phyloP scores from a whole-genome alignment of 2,113 vertebrate species.

The Euleptes europaea region DNA sequence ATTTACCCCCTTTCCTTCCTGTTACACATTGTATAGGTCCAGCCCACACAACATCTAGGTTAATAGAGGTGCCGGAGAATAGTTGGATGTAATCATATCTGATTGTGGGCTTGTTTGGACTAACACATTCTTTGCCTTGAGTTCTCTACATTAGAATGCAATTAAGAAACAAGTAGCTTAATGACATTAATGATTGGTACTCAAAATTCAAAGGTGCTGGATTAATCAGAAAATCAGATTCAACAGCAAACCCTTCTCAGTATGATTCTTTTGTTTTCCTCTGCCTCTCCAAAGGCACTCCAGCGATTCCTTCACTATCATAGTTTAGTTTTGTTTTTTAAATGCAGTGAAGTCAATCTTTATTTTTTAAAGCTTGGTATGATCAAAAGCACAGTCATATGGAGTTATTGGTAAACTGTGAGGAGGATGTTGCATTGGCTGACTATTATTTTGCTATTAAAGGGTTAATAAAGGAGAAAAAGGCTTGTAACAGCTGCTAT shows the following conservation, averaged over 20 bases:
- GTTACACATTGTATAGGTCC: conserved; percentile 15
- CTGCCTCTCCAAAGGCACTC: neutral
- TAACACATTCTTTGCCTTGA: conserved; percentile 34
- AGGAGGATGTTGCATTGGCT: neutral
- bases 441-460: conserved; percentile 3
- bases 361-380: conserved; percentile 14
- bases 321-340: conserved; percentile 11
- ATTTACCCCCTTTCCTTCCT: conserved; percentile 8
- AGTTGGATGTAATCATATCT: conserved; percentile 48
- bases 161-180: conserved; percentile 69
- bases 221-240: conserved; percentile 63
- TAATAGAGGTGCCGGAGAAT: conserved; percentile 60
- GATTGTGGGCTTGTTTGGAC: conserved; percentile 48
- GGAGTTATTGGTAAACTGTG: neutral
- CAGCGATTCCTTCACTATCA: neutral
- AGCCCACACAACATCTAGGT: conserved; percentile 45
- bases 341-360: neutral
- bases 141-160: conserved; percentile 53
- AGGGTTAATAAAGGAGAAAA: neutral
- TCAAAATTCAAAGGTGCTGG: conserved; percentile 46
- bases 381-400: conserved; percentile 7
- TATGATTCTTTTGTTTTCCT: conserved; percentile 6
- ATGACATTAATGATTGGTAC: conserved; percentile 60
- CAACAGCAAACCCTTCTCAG: conserved; percentile 31
- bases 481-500: conserved; percentile 18